Base-by-base conservation (phyloP, 1,140 invertebrate species). In the Geopemphigus sp. region DNA sequence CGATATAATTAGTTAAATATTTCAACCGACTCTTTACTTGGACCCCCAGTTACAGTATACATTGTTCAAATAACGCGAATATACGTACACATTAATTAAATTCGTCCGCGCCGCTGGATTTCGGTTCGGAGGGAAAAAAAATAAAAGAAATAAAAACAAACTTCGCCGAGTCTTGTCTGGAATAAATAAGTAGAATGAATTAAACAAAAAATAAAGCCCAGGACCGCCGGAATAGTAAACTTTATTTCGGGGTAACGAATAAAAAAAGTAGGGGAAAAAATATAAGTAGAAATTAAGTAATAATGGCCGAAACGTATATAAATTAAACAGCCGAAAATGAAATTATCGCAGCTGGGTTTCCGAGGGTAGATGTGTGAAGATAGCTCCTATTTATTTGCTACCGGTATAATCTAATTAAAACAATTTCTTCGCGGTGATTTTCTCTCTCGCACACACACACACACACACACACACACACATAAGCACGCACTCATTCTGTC, bases 141-240 rank as follows among this genome's bases (percentile, higher is more conserved):
- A 47, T n/a, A 29, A 73, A 73, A 6, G 32, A n/a, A 68, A 68
- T n/a, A 56, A 73, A 73, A 53, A 73, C 47, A 76, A 76, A 76
- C 73, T 76, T 59, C 54, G 19, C 54, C n/a, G 56, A 59, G 32
- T 57, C 26, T 76, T 45, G 73, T 59, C 32, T 15, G 54, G 56
- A 76, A 76, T 76, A 76, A 59, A 76, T 76, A 76, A 76, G 73
- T 76, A 76, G 53, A 76, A 76, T 57, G 54, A 76, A 76, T 76
- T 76, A 45, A 74, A 50, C 22, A 1, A 39, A 50, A 50, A 26
- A 68, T 68, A 68, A 68, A 24, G 47, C 66, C 39, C n/a, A 47
- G 54, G 39, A 59, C 73, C 32, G 29, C 15, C 45, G 32, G 56
- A 59, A 68, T 50, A 56, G 54, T 45, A 59, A 76, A 76, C 54